phyloP scores from a whole-genome alignment of 2,888 invertebrate species.

The Dyspetes luteomarginatus region DNA sequence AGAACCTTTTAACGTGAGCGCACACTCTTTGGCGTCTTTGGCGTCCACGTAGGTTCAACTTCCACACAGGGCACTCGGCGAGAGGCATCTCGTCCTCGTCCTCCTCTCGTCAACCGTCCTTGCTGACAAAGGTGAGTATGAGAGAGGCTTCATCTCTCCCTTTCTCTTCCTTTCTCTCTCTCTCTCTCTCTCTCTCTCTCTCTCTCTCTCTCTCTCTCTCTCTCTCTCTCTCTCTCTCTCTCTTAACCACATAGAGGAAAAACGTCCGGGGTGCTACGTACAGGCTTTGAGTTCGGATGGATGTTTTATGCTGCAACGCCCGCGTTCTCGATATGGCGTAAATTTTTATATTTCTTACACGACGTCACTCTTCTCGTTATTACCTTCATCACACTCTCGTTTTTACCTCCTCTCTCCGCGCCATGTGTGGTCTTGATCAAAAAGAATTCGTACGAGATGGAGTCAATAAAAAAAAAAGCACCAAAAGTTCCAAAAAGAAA shows the following conservation, averaged over 20 bases:
- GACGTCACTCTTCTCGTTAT: conserved; percentile 54
- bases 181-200: background rate
- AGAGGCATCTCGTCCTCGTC: conserved; percentile 47
- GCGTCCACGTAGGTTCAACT: conserved; percentile 60
- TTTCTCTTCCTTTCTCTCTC: background rate
- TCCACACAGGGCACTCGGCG: conserved; percentile 32
- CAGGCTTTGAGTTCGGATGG: conserved; percentile 54
- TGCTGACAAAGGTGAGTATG: conserved; percentile 41
- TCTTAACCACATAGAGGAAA: conserved; percentile 34
- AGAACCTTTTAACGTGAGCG: conserved; percentile 79
- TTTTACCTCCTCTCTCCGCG: conserved; percentile 34
- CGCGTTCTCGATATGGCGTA: conserved; percentile 44
- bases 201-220: conserved; percentile 7
- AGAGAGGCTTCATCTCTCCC: conserved; percentile 24
- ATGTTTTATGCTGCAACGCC: conserved; percentile 61
- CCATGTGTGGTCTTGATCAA: conserved; percentile 2
- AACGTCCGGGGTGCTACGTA: conserved; percentile 44
- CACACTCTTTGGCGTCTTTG: conserved; percentile 59
- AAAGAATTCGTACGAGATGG: background rate
- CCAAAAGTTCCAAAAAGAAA: background rate
- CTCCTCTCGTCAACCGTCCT: conserved; percentile 37
- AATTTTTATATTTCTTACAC: conserved; percentile 61
- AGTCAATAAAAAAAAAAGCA: background rate
- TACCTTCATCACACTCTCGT: conserved; percentile 50
- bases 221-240: background rate